These are phyloP conservation scores for Menura novaehollandiae DNA, from an alignment of 2,113 vertebrate species.

Conservation along the genomic window DNA sequence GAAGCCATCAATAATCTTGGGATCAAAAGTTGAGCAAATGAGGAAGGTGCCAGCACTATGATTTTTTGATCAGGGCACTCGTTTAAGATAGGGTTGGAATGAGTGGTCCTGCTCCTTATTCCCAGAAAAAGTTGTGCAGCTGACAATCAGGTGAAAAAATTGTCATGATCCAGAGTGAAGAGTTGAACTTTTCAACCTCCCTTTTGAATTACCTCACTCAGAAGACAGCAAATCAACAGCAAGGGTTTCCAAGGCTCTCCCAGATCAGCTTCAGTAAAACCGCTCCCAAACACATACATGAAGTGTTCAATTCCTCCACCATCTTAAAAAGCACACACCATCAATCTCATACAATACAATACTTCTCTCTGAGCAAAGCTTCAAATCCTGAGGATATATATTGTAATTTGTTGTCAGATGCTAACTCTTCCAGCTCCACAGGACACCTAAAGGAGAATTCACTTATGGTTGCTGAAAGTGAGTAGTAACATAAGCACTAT, in stretches of 20 bases:
- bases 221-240: background rate
- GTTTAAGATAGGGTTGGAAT: background rate
- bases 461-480: background rate
- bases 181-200: background rate
- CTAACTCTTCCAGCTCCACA: background rate
- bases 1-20: background rate
- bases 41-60: background rate
- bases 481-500: background rate
- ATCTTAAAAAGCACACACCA: background rate
- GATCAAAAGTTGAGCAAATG: background rate
- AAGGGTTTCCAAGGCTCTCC: background rate
- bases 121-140: background rate
- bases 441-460: background rate
- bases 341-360: background rate
- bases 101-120: background rate
- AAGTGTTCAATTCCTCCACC: background rate
- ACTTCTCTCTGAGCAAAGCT: background rate
- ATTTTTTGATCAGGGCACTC: background rate
- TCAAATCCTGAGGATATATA: background rate
- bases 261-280: background rate
- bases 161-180: background rate
- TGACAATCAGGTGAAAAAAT: background rate
- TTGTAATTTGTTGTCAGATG: background rate
- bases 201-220: background rate
- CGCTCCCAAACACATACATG: background rate